Base-by-base conservation (phyloP, 2,113 vertebrate species). In the Delphinapterus leucas region DNA sequence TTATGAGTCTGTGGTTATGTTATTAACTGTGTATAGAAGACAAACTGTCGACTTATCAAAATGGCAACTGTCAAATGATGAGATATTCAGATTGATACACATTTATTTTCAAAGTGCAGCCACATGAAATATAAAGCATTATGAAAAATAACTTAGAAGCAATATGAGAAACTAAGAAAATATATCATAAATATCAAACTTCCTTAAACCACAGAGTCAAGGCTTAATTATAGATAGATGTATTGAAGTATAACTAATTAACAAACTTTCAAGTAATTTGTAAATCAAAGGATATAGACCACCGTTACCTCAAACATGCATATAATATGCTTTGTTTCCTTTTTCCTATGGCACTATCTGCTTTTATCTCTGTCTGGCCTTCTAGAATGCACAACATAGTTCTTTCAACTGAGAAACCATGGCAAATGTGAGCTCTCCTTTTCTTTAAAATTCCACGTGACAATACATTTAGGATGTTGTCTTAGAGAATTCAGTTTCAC, bases 181-280 rank as follows among this genome's bases (percentile, higher is more conserved):
- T 63, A 17, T 60, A 10, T 28, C 28, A 17, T 63, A 83, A 76
- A 77, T 44, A 65, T 89, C 28, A 63, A 83, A 96, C n/a, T 68
- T 77, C 77, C 44, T 53, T 61, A 41, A 67, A 36, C 36, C 9
- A 47, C 17, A 70, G 8, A 31, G 33, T 77, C 38, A 47, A 47
- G 41, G 73, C 58, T 49, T 80, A 90, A 86, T 87, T 74, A 58
- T 36, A 70, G 83, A 44, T 77, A 49, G 3, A 8, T 20, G 18
- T 92, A 70, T 18, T 92, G 41, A 88, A 92, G 70, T 20, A 47
- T 95, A 61, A 92, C 25, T 44, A 95, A 88, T 77, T 88, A 38
- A 23, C 36, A 95, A 79, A 47, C 9, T 89, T 95, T 84, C 84
- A 71, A 41, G 38, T 17, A 77, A 88, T 63, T 44, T 89, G 28